These are phyloP conservation scores for Mastomys natalensis DNA, from an alignment of 2,113 vertebrate species.

Conservation along the genomic window DNA sequence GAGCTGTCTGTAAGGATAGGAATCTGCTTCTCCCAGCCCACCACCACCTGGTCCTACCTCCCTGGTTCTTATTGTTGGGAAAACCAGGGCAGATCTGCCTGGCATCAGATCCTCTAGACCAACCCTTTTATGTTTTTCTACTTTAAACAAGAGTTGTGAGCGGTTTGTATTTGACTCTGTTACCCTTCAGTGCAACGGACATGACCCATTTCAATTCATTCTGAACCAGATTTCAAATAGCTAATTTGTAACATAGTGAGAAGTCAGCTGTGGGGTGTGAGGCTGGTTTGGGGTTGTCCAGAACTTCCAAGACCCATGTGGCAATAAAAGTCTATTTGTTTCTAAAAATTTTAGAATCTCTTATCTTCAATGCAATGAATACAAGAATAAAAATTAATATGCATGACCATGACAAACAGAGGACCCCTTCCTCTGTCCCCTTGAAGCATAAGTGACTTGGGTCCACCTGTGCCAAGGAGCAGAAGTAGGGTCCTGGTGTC, in stretches of 20 bases:
- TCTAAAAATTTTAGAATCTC: background rate
- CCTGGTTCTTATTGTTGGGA: background rate
- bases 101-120: background rate
- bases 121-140: background rate
- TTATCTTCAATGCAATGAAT: background rate
- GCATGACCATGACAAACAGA: background rate
- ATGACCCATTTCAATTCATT: background rate
- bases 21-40: background rate
- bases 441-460: background rate
- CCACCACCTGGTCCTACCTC: background rate
- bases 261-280: background rate
- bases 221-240: constrained; percentile 1
- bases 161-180: background rate
- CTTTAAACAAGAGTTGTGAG: background rate
- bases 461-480: background rate
- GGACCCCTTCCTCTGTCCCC: background rate
- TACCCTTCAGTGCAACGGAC: background rate
- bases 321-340: background rate
- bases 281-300: background rate
- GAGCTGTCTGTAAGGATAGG: background rate
- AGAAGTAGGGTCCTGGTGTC: background rate
- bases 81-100: background rate
- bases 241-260: background rate
- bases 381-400: background rate
- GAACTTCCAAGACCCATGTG: background rate